Base-by-base conservation (phyloP, 1,140 invertebrate genomes). In the Apis mellifera region DNA sequence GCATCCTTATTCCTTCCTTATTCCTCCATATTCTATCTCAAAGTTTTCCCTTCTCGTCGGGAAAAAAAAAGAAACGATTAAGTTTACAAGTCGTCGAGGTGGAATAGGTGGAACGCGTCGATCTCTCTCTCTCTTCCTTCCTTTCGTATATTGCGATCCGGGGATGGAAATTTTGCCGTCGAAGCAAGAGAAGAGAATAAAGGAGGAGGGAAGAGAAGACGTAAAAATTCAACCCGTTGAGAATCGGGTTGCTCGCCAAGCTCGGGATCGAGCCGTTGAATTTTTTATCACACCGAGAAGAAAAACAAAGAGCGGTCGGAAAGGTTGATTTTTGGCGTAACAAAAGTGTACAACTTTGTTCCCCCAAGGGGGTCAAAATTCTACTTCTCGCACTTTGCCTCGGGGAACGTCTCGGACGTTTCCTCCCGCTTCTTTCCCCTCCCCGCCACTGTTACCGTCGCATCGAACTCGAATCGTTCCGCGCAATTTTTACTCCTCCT, bases 261-360 rank as follows among this genome's bases (percentile, higher is more conserved):
- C n/a, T 17, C n/a, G 60, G n/a, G n/a, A 23, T n/a, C 57, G 60
- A 54, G 0, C 11, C 50, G 21, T 62, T 72, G 69, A 72, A 79
- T 54, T 64, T 72, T 72, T 72, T 54, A 62, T 9, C 59, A 15
- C 15, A 15, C 15, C 15, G 15, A 0, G 66, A 42, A 64, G 13
- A 15, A 21, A 54, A 54, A 26, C n/a, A 26, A 11, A 42, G 21
- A 60, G n/a, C 55, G 15, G 48, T 8, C 17, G 42, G 69, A 59
- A 17, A 59, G 62, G n/a, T 79, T 72, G 78, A 62, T 72, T 72
- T 64, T 32, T 42, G 26, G 26, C 59, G 57, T 23, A 79, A 64
- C 59, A 72, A 72, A 72, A 72, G 57, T 64, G 57, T 64, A 42
- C 57, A 62, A 79, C 78, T 64, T 17, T n/a, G 60, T 21, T 21